Conservation (phyloP, 2,888 invertebrate genomes). For the Papilio protenor region DNA sequence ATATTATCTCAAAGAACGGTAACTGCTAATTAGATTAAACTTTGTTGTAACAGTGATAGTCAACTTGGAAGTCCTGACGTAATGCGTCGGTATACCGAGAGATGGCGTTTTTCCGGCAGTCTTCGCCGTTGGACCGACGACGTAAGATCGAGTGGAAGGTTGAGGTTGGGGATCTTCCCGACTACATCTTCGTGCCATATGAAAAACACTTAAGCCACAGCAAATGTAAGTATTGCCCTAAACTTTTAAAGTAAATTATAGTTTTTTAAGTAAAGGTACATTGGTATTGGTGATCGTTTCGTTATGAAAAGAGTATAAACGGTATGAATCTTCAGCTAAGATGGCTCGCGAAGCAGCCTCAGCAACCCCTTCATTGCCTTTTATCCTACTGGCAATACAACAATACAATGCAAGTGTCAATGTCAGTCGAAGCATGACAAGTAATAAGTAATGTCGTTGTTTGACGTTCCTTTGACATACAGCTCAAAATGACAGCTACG, state of each 20-base stretch:
- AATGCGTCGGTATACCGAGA: slow-evolving; percentile 45
- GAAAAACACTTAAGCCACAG: slow-evolving; percentile 80
- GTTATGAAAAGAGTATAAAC: too few relatives aligned
- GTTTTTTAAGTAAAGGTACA: not conserved
- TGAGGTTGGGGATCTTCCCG: slow-evolving; percentile 75
- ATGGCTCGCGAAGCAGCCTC: too few relatives aligned
- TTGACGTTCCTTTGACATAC: too few relatives aligned
- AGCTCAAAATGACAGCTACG: too few relatives aligned
- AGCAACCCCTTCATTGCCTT: too few relatives aligned
- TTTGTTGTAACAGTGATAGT: not conserved
- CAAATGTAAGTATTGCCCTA: slow-evolving; percentile 75
- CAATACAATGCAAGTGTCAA: too few relatives aligned
- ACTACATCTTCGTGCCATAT: slow-evolving; percentile 70
- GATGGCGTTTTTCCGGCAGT: slow-evolving; percentile 63
- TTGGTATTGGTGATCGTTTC: too few relatives aligned
- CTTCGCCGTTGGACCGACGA: slow-evolving; percentile 60
- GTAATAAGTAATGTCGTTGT: too few relatives aligned
- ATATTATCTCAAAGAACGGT: slow-evolving; percentile 34
- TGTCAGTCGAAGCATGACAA: too few relatives aligned
- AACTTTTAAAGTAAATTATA: not conserved
- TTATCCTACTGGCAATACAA: too few relatives aligned
- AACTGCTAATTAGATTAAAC: not conserved
- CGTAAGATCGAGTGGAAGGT: slow-evolving; percentile 83
- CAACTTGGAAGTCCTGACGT: slow-evolving; percentile 39
- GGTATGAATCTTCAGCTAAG: too few relatives aligned